Evolutionary conservation across 2,888 invertebrate genomes (phyloP), one percentile per base, ranked within the genome.

Genomic region (Zygaena filipendulae): DNA sequence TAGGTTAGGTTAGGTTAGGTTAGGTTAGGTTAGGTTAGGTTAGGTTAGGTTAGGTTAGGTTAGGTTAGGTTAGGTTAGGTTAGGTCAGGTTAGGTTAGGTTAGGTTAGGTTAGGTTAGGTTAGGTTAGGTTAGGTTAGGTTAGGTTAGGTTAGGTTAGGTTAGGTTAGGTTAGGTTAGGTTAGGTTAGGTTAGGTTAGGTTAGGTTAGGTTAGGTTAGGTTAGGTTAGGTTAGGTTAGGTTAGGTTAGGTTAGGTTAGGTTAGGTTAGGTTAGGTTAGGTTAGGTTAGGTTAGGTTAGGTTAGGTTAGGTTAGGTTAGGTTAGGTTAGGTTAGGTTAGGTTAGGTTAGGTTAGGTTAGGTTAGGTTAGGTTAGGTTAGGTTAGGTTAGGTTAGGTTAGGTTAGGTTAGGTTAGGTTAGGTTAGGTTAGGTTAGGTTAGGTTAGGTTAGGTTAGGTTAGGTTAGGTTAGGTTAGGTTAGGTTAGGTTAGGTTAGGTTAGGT

Each of bases 401-500:
- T 27, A 31, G 22, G 21, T 30, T 25, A 30, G 22, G 25, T 30
- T 21, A 24, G 29, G 24, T 29, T 29, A 29, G 29, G 29, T 29
- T 29, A 28, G 28, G 28, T 28, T 28, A 28, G 29, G 26, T 23
- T 29, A 23, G 21, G 25, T 25, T 30, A 25, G 21, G 13, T 13
- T 27, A 27, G 11, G 29, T 31, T 35, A 35, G 35, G 35, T 35
- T 35, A 35, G 35, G 35, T 35, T 35, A 35, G 35, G 35, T 35
- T 35, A 35, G 35, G 35, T 35, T 35, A 35, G 35, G 35, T 35
- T 35, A 35, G 35, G 35, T 35, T 35, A 35, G 35, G 35, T 35
- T 35, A 31, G 35, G 35, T 31, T 35, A 35, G 35, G 35, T 35
- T 35, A 35, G 35, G 32, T 32, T 35, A 32, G 35, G 35, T 35